A percentile compares a stretch with the other conserved stretches of the same genome.
Conservation (phyloP, 1,140 invertebrate species). For the Drosophila fuyamai region DNA sequence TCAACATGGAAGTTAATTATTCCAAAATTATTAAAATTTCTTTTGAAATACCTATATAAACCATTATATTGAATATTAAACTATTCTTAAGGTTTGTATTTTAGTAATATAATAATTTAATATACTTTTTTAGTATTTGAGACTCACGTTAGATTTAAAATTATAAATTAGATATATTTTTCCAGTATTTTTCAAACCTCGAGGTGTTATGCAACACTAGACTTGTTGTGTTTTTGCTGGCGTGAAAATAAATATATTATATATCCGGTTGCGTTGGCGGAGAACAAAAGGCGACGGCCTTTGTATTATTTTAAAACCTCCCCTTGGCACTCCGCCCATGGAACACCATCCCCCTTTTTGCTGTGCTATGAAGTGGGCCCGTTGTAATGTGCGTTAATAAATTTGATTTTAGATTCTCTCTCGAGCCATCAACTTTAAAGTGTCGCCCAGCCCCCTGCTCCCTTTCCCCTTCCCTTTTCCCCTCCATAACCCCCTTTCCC, state of each 20-base stretch:
- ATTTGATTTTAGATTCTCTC: constrained; percentile 77
- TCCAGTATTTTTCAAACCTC: neutral
- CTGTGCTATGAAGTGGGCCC: constrained; percentile 70
- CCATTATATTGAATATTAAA: too few relatives aligned
- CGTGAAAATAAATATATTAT: constrained; percentile 32
- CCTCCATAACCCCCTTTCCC: neutral
- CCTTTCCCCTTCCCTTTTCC: neutral
- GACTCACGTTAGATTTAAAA: neutral
- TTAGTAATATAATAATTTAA: neutral
- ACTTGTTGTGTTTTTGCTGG: constrained; percentile 1
- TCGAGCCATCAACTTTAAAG: constrained; percentile 74
- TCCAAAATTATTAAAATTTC: too few relatives aligned
- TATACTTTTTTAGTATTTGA: too few relatives aligned
- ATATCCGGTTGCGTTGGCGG: constrained; percentile 7
- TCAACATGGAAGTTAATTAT: too few relatives aligned
- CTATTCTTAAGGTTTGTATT: too few relatives aligned
- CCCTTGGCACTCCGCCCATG: neutral
- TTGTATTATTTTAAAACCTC: constrained; percentile 30
- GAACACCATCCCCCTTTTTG: neutral
- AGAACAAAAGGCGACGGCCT: constrained; percentile 27
- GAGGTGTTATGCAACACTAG: constrained; percentile 2
- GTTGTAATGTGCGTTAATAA: constrained; percentile 81
- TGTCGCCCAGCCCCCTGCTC: constrained; percentile 40
- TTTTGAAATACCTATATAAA: too few relatives aligned
- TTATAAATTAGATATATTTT: neutral